Conservation (phyloP, 2,797 vertebrate species). For the Toxotes lorentzi region DNA sequence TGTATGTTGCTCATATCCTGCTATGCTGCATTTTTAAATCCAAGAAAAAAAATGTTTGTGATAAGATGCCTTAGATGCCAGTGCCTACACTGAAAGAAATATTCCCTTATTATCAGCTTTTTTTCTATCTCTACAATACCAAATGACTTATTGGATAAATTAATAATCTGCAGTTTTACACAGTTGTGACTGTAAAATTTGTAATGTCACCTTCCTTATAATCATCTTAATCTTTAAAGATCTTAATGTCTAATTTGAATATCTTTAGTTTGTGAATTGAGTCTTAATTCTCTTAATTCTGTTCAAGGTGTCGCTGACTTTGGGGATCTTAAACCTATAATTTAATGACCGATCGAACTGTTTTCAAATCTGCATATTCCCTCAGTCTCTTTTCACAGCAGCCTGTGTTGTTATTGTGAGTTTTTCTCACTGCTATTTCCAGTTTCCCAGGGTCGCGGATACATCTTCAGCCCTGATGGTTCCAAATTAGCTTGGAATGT, state of each 20-base stretch:
- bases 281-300: conserved; percentile 9
- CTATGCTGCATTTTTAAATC: conserved; percentile 55
- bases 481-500: conserved; percentile 37
- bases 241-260: conserved; percentile 2
- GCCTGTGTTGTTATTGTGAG: not conserved
- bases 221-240: not conserved
- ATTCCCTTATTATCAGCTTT: not conserved
- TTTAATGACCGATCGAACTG: not conserved
- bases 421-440: conserved; percentile 33
- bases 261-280: not conserved
- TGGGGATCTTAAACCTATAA: not conserved
- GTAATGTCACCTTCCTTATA: not conserved
- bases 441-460: conserved; percentile 27
- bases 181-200: not conserved
- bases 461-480: conserved; percentile 8
- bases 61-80: conserved; percentile 17
- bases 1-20: conserved; percentile 55
- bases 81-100: not conserved
- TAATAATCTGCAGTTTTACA: not conserved
- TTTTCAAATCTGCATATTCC: conserved; percentile 3
- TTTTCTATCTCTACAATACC: conserved; percentile 11
- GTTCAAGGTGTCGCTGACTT: not conserved
- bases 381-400: not conserved
- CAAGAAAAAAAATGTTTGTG: conserved; percentile 15
- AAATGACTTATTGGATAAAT: not conserved